Conservation (phyloP, 2,888 invertebrate genomes). For the Drosophila barbarae region DNA sequence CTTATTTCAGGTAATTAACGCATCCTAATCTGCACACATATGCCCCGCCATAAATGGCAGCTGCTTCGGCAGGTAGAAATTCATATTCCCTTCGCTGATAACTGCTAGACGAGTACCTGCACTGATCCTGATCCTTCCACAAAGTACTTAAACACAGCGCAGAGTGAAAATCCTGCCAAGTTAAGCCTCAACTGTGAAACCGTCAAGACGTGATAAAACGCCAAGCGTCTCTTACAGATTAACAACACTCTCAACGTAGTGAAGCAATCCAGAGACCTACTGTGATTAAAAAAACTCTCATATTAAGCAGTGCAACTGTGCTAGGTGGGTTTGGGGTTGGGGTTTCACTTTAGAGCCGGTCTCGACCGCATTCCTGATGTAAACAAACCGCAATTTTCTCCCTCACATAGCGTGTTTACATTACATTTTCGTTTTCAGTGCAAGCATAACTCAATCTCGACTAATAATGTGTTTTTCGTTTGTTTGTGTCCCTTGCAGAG, state of each 20-base stretch:
- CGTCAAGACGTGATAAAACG: slow-evolving; percentile 51
- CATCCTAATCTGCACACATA: slow-evolving; percentile 40
- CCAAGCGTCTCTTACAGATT: slow-evolving; percentile 45
- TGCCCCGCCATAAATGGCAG: slow-evolving; percentile 56
- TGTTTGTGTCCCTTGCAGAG: slow-evolving; percentile 41
- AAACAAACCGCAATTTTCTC: slow-evolving; percentile 49
- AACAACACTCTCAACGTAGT: slow-evolving; percentile 3
- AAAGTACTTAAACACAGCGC: slow-evolving; percentile 48
- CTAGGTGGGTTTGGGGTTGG: slow-evolving; percentile 41
- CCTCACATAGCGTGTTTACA: slow-evolving; percentile 29
- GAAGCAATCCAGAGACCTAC: slow-evolving; percentile 18
- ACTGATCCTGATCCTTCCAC: not conserved
- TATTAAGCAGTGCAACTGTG: slow-evolving; percentile 42
- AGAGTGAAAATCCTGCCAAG: slow-evolving; percentile 1
- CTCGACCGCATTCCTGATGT: slow-evolving; percentile 56
- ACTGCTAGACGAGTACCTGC: slow-evolving; percentile 10
- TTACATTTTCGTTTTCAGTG: slow-evolving; percentile 40
- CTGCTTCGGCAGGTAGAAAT: slow-evolving; percentile 51
- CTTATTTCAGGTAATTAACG: slow-evolving; percentile 23
- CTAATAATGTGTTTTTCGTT: not conserved
- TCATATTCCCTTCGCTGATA: slow-evolving; percentile 2
- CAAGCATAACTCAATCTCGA: slow-evolving; percentile 6
- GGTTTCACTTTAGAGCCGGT: slow-evolving; percentile 49
- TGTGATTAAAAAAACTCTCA: slow-evolving; percentile 55
- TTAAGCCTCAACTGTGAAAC: slow-evolving; percentile 22